Evolutionary conservation across 2,888 invertebrate genomes (phyloP).

Genomic region (Phortica okadai): DNA sequence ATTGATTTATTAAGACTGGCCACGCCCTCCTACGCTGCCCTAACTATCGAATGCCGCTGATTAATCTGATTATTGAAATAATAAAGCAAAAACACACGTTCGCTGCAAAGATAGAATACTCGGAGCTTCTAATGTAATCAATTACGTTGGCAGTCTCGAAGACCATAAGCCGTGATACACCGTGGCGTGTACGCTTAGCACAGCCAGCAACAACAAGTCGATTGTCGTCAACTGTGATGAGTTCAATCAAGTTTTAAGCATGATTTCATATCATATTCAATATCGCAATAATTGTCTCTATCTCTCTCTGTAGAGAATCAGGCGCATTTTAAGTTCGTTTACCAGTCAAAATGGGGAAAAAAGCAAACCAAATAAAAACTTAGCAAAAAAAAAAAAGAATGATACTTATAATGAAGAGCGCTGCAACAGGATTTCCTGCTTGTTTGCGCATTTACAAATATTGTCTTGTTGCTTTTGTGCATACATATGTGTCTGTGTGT

Average conservation of each 20-base stretch:
- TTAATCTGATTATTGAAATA: conserved; percentile 55
- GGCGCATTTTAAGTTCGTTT: conserved; percentile 61
- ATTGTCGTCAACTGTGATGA: conserved; percentile 51
- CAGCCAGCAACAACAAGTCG: conserved; percentile 5
- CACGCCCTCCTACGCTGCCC: not conserved
- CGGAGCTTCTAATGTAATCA: conserved; percentile 59
- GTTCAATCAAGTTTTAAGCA: conserved; percentile 68
- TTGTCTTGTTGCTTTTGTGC: not conserved
- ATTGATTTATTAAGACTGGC: conserved; percentile 18
- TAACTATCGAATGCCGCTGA: conserved; percentile 40
- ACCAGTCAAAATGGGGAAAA: not conserved
- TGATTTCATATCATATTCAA: conserved; percentile 60
- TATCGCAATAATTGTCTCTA: conserved; percentile 56
- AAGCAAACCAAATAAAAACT: not conserved
- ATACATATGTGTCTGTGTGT: conserved; percentile 24
- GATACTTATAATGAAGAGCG: conserved; percentile 41
- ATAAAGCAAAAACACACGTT: not conserved
- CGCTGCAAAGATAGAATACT: conserved; percentile 24
- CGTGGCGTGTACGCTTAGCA: conserved; percentile 16
- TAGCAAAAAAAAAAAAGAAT: conserved; percentile 4
- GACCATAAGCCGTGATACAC: not conserved
- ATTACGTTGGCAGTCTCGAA: conserved; percentile 50
- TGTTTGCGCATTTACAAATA: conserved; percentile 33
- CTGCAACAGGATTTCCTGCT: conserved; percentile 61
- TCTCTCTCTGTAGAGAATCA: conserved; percentile 55